These are phyloP conservation scores for Drosophila trapezifrons DNA, from an alignment of 1,140 invertebrate species.

Conservation along the genomic window DNA sequence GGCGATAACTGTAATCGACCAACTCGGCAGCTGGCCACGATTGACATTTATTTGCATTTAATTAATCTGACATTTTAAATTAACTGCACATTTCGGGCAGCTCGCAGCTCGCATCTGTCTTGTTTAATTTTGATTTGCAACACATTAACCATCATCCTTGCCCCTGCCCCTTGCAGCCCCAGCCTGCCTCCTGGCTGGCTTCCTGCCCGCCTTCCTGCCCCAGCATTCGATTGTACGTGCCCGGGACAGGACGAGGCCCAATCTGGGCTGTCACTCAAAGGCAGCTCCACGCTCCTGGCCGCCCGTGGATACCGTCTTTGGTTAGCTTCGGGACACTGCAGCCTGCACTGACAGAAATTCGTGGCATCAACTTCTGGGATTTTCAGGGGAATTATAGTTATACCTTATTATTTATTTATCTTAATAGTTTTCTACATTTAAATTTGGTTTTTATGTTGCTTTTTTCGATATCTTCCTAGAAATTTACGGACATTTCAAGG, in stretches of 20 bases:
- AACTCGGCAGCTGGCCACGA: constrained; percentile 41
- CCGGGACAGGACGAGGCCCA: constrained; percentile 38
- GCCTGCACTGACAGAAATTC: background rate
- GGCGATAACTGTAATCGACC: constrained; percentile 35
- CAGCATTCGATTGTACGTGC: constrained; percentile 77
- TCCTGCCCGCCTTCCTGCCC: constrained; percentile 17
- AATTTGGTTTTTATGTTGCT: no score
- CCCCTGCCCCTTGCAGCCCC: background rate
- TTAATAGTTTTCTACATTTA: no score
- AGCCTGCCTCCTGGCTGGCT: background rate
- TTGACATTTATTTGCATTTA: constrained; percentile 80
- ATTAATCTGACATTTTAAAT: constrained; percentile 80
- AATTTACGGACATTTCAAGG: no score
- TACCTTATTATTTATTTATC: no score
- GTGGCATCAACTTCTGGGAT: no score
- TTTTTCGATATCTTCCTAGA: no score
- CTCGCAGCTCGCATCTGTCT: constrained; percentile 50
- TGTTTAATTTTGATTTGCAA: constrained; percentile 81
- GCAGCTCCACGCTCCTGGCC: constrained; percentile 27
- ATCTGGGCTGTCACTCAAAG: constrained; percentile 72
- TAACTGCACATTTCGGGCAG: constrained; percentile 61
- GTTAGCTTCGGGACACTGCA: constrained; percentile 24
- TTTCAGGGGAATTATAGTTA: no score
- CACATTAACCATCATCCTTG: constrained; percentile 67
- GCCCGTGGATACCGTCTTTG: constrained; percentile 24